Conservation (phyloP, 2,797 vertebrate species). For the Squalus acanthias region DNA sequence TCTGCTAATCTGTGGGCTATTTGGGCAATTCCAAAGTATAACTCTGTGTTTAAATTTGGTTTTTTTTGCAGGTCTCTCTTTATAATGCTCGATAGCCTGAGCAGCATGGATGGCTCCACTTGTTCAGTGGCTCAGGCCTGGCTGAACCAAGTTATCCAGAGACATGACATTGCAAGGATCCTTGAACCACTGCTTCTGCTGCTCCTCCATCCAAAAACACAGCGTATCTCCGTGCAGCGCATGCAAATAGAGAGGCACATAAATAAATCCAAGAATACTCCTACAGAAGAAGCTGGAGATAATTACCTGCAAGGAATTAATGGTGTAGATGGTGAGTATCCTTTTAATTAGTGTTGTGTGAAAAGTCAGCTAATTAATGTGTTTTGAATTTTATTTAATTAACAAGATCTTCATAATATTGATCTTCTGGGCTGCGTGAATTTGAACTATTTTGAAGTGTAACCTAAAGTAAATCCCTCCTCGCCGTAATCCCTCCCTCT, state of each 20-base stretch:
- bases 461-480: neutral
- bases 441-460: neutral
- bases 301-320: slow-evolving; percentile 68
- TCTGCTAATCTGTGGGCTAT: neutral
- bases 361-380: neutral
- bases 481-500: neutral
- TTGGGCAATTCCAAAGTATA: neutral
- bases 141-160: slow-evolving; percentile 94
- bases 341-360: neutral
- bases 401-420: neutral
- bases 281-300: slow-evolving; percentile 63
- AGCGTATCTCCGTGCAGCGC: slow-evolving; percentile 89
- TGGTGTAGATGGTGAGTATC: slow-evolving; percentile 70
- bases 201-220: slow-evolving; percentile 93
- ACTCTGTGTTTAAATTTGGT: slow-evolving; percentile 38
- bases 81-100: slow-evolving; percentile 96
- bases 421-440: neutral
- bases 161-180: slow-evolving; percentile 95
- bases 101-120: slow-evolving; percentile 85
- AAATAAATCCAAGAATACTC: slow-evolving; percentile 60
- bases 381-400: slow-evolving; percentile 13
- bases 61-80: slow-evolving; percentile 77
- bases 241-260: slow-evolving; percentile 88
- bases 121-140: slow-evolving; percentile 92
- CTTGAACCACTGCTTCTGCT: slow-evolving; percentile 89